Base-by-base conservation (phyloP, 2,797 vertebrate genomes). In the Bradypus variegatus region DNA sequence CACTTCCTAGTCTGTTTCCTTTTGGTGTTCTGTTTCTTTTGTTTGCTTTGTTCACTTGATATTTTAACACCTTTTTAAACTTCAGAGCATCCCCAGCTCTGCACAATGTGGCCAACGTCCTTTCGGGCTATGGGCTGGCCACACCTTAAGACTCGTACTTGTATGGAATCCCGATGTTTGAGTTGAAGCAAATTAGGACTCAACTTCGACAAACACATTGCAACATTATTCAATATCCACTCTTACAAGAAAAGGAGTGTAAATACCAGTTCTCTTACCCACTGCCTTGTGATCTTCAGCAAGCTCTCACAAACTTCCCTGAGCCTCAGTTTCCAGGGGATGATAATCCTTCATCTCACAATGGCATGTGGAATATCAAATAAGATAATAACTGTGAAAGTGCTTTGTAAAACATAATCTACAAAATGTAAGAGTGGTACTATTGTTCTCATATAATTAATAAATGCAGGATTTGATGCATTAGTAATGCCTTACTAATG, bases 381-480 rank as follows among this genome's bases (percentile, higher is more conserved):
- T 81, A 84, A 86, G 88, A 84, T 58, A 91, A 94, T 87, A 88
- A 67, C 50, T 29, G 1, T 50, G 38, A 77, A 92, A 86, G 83
- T 38, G 36, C 73, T 92, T 84, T 69, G 69, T 62, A 90, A 93
- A 83, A 73, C 73, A 79, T 33, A 70, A 85, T 53, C 86, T 70
- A 67, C 88, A 92, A 45, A 64, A 70, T 41, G 83, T 80, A 81
- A 91, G 88, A 67, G 64, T 31, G 38, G 75, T 41, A 31, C 83
- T 73, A 29, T 67, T 90, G 86, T 83, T 81, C 79, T 31, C 45
- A 12, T 50, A 41, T 81, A 67, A 90, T 79, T 92, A 93, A 86
- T 92, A 88, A 91, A 69, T 55, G 81, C 36, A 75, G 86, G 88
- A 75, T 72, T 89, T 87, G 85, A 93, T 85, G 80, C 90, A 94